Evolutionary conservation across 2,113 vertebrate genomes (phyloP).

Genomic region (Dipodomys stephensi): DNA sequence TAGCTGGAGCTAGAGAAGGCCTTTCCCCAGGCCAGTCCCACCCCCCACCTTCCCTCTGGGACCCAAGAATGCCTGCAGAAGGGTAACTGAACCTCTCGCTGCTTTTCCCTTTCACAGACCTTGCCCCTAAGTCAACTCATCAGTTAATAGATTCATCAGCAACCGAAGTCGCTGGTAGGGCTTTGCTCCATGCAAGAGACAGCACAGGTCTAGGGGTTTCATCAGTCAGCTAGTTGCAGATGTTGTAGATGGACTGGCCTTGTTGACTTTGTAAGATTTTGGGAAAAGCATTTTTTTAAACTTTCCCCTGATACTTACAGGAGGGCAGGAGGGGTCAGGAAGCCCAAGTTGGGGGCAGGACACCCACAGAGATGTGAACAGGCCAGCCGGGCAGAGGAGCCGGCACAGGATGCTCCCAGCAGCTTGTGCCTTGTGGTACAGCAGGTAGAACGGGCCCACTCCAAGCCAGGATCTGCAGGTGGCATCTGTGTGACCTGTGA

Average conservation of each 20-base stretch:
- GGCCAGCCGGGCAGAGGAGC: background rate
- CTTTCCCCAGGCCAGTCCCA: background rate
- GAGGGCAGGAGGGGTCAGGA: background rate
- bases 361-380: background rate
- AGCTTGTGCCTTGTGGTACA: too few species aligned
- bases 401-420: background rate
- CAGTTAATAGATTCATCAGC: background rate
- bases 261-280: constrained; percentile 1
- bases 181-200: background rate
- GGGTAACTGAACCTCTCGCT: background rate
- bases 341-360: background rate
- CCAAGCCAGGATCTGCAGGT: background rate
- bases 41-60: background rate
- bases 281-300: background rate
- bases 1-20: fast-evolving
- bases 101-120: background rate
- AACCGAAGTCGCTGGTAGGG: background rate
- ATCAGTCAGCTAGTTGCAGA: background rate
- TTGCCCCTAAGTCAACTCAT: background rate
- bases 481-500: background rate
- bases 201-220: background rate
- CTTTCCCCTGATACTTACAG: background rate
- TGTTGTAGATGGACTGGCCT: background rate
- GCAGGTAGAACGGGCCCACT: background rate
- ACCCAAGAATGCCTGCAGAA: background rate